Percentiles rank a stretch among this genome's conserved stretches.
Conservation (phyloP, 2,797 vertebrate genomes). For the Phrynocephalus forsythii region DNA sequence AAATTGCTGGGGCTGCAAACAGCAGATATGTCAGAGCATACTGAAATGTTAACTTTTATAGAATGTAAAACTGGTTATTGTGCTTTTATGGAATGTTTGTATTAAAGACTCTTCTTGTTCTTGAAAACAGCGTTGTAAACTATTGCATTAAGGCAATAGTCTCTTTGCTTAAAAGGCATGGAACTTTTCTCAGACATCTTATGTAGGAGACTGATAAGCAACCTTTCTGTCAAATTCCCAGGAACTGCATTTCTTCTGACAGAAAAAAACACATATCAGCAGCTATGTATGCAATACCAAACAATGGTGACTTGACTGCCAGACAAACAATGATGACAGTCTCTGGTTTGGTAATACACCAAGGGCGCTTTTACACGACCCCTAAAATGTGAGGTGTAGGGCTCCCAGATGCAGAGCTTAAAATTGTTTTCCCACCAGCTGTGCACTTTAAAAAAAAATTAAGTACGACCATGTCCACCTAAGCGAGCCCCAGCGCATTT, state of each 20-base stretch:
- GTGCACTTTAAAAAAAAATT: no score
- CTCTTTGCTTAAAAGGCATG: constrained; percentile 21
- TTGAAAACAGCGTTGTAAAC: constrained; percentile 1
- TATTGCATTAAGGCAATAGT: not conserved
- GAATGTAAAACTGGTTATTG: constrained; percentile 43
- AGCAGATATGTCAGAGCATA: constrained; percentile 1
- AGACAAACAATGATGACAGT: not conserved
- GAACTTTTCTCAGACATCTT: not conserved
- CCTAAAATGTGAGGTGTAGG: no score
- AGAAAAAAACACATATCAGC: not conserved
- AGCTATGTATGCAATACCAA: rapidly evolving
- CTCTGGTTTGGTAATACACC: not conserved
- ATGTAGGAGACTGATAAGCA: not conserved
- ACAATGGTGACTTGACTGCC: not conserved
- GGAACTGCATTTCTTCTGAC: rapidly evolving
- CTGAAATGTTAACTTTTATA: constrained; percentile 41
- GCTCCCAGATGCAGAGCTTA: no score
- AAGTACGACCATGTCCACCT: no score
- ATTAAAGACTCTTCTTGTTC: rapidly evolving
- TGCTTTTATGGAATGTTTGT: constrained; percentile 10
- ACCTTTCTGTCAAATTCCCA: not conserved
- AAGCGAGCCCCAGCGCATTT: no score
- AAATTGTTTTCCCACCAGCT: no score
- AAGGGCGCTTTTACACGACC: no score
- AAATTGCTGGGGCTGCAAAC: constrained; percentile 32